Evolutionary conservation across 2,888 invertebrate species (phyloP), one percentile per base, ranked within the genome.

Genomic region (Luffia ferchaultella): DNA sequence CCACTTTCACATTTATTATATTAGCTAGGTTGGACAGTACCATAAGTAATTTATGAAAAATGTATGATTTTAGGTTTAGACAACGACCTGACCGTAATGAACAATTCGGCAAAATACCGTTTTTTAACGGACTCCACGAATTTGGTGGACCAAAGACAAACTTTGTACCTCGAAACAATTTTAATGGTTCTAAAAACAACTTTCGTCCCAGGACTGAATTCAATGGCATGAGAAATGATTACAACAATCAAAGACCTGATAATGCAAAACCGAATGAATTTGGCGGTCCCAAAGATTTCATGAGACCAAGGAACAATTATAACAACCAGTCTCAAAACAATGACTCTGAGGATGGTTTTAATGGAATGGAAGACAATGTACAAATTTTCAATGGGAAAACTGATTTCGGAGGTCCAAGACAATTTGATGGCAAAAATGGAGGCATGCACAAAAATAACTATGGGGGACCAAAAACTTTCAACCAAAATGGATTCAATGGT

Each of bases 61-160:
- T 55, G 20, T 44, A 43, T 18, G 41, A 52, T 56, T 60, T 52
- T 57, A 85, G 83, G 83, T 88, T 82, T 75, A 86, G 88, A 69
- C 85, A 87, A 65, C 82, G 88, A 69, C 80, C 86, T 70, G 88
- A 88, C 73, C 87, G 88, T 69, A 85, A 85, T 77, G 88, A 88
- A 85, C 87, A 87, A 85, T 86, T 83, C 72, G 86, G 85, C 69
- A 87, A 88, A 75, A 77, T 87, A 56, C 80, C 76, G 53, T 79
- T 69, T 60, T 74, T 73, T 55, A 79, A 77, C 70, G 75, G 76
- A 51, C 58, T 75, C 54, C 44, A 53, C 20, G 83, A 84, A 54
- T 85, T 84, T 65, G 85, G 84, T 46, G 85, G 85, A 16, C 85
- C 84, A 50, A 85, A 82, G 67, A 76, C 57, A 42, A 55, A 70